phyloP scores from a whole-genome alignment of 2,888 invertebrate genomes.

The Petrolisthes manimaculis region DNA sequence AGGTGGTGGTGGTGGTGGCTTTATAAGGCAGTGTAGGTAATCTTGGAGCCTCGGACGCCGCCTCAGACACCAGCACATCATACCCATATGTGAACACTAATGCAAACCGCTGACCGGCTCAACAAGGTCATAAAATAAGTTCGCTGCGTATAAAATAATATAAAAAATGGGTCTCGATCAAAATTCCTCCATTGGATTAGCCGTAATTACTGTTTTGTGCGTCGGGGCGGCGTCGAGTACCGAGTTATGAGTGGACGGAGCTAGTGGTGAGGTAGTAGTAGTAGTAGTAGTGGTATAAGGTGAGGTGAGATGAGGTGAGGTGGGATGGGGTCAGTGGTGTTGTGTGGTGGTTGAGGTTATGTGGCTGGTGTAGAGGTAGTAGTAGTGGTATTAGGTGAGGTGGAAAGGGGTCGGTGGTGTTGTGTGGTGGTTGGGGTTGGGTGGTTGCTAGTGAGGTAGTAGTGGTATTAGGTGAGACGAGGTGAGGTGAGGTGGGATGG shows the following conservation, averaged over 20 bases:
- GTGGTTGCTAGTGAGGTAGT: too few relatives aligned
- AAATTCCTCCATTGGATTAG: constrained; percentile 43
- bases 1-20: constrained; percentile 28
- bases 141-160: constrained; percentile 45
- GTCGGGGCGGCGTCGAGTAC: constrained; percentile 31
- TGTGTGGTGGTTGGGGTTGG: too few relatives aligned
- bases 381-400: too few relatives aligned
- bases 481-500: too few relatives aligned
- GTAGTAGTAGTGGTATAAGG: too few relatives aligned
- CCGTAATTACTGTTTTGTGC: constrained; percentile 49
- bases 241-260: constrained; percentile 21
- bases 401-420: too few relatives aligned
- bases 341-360: too few relatives aligned
- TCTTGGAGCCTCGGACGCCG: constrained; percentile 9
- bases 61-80: constrained; percentile 2
- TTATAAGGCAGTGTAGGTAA: constrained; percentile 35
- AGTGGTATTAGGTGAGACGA: too few relatives aligned
- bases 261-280: too few relatives aligned
- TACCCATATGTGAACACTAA: constrained; percentile 29
- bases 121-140: constrained; percentile 41
- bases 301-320: not conserved
- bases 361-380: too few relatives aligned
- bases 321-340: too few relatives aligned
- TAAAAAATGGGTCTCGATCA: constrained; percentile 42
- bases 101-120: constrained; percentile 24